phyloP scores from a whole-genome alignment of 2,113 vertebrate genomes.

The Cyanoramphus novaezelandiae region DNA sequence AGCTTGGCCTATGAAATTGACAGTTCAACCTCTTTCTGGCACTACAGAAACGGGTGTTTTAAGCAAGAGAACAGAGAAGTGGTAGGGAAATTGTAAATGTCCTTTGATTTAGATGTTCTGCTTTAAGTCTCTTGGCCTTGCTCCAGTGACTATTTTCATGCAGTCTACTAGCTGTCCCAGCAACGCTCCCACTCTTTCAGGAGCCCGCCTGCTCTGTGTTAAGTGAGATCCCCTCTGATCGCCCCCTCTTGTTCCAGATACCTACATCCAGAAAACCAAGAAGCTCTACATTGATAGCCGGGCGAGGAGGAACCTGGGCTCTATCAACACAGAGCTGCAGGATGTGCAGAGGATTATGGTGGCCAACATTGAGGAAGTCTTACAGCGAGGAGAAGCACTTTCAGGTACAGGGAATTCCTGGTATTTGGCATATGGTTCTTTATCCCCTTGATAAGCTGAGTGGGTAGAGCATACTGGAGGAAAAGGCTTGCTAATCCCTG shows the following conservation, averaged over 20 bases:
- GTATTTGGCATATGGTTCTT: background rate
- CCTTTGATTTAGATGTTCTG: background rate
- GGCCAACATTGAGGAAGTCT: constrained; percentile 97
- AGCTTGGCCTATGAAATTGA: background rate
- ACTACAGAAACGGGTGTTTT: background rate
- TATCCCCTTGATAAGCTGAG: accelerated
- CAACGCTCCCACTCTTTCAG: background rate
- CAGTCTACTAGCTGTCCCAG: background rate
- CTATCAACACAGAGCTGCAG: constrained; percentile 96
- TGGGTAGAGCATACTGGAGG: background rate
- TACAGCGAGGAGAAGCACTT: constrained; percentile 94
- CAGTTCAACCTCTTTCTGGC: background rate
- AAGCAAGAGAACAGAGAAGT: background rate
- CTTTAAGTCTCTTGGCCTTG: background rate
- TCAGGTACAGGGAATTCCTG: constrained; percentile 78
- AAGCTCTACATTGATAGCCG: constrained; percentile 97
- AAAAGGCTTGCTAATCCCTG: background rate
- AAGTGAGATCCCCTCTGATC: background rate
- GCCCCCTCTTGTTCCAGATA: constrained; percentile 78
- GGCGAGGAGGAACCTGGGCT: constrained; percentile 92
- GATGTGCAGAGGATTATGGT: constrained; percentile 99
- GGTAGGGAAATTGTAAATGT: background rate
- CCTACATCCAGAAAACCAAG: constrained; percentile 99
- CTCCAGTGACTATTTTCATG: background rate
- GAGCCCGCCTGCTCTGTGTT: background rate